phyloP scores from a whole-genome alignment of 1,140 invertebrate species.

The Mya arenaria region DNA sequence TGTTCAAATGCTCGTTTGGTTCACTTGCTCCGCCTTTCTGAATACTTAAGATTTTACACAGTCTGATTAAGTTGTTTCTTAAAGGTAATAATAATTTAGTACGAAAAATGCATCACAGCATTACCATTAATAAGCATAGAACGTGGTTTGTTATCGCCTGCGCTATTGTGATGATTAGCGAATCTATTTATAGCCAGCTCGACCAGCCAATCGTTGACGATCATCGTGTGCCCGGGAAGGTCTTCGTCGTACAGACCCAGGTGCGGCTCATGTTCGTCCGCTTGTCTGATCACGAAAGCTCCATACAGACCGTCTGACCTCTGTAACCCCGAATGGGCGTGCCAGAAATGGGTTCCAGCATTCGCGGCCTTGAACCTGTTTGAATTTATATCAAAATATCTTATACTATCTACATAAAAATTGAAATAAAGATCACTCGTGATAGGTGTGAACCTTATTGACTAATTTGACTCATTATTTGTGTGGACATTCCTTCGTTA shows the following conservation, averaged over 20 bases:
- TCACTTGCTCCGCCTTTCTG: too few species aligned
- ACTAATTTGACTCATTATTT: too few species aligned
- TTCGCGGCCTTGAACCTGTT: slow-evolving; percentile 80
- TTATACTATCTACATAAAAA: too few species aligned
- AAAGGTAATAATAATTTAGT: too few species aligned
- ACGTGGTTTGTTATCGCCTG: slow-evolving; percentile 66
- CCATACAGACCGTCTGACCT: slow-evolving; percentile 87
- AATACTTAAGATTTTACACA: too few species aligned
- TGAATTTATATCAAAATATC: too few species aligned
- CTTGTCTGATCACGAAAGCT: slow-evolving; percentile 61
- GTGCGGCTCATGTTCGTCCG: slow-evolving; percentile 60
- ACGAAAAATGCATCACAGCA: background rate
- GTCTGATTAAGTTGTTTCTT: too few species aligned
- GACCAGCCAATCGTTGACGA: slow-evolving; percentile 69
- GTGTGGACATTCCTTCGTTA: too few species aligned
- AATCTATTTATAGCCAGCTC: slow-evolving; percentile 63
- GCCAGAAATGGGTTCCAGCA: slow-evolving; percentile 93
- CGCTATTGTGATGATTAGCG: slow-evolving; percentile 60
- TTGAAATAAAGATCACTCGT: too few species aligned
- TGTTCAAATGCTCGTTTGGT: too few species aligned
- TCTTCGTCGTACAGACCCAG: slow-evolving; percentile 67
- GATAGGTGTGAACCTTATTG: too few species aligned
- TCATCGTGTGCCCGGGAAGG: slow-evolving; percentile 67
- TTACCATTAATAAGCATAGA: slow-evolving; percentile 80
- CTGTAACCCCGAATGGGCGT: slow-evolving; percentile 93